These are phyloP conservation scores for Leptinotarsa haldemani DNA, from an alignment of 2,888 invertebrate species.

Conservation along the genomic window DNA sequence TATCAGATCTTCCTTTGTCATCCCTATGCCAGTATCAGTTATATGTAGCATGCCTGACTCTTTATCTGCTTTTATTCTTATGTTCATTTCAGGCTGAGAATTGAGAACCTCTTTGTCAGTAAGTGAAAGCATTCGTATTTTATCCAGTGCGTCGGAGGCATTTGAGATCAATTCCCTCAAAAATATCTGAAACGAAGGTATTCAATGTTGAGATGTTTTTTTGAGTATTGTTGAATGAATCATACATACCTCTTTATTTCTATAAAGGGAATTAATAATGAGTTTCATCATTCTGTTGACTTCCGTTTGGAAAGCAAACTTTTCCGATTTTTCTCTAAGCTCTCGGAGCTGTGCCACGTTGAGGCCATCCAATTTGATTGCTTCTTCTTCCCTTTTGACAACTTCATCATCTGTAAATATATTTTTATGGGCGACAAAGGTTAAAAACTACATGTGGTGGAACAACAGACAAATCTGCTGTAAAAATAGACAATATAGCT, in stretches of 20 bases:
- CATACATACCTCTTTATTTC: slow-evolving; percentile 89
- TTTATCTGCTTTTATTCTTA: slow-evolving; percentile 93
- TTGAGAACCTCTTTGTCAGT: slow-evolving; percentile 86
- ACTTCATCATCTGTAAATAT: slow-evolving; percentile 83
- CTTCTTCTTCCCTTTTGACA: slow-evolving; percentile 92
- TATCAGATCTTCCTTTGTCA: slow-evolving; percentile 93
- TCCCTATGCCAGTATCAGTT: slow-evolving; percentile 96
- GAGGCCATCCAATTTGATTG: slow-evolving; percentile 94
- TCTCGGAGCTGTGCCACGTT: slow-evolving; percentile 95
- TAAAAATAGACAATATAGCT: too few species aligned
- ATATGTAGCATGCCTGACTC: slow-evolving; percentile 92
- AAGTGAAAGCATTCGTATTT: slow-evolving; percentile 92
- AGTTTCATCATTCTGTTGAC: slow-evolving; percentile 99
- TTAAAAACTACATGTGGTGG: too few species aligned
- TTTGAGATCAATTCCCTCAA: slow-evolving; percentile 98
- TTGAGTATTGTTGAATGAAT: background rate
- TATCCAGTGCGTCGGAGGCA: slow-evolving; percentile 98
- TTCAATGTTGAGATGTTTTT: background rate
- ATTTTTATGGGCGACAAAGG: background rate
- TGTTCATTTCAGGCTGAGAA: slow-evolving; percentile 83
- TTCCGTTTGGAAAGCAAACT: slow-evolving; percentile 95
- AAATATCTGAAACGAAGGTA: slow-evolving; percentile 78
- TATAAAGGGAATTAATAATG: slow-evolving; percentile 98
- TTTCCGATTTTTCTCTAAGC: slow-evolving; percentile 88
- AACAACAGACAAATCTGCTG: too few species aligned